A percentile compares a stretch with the other conserved stretches of the same genome.
Evolutionary conservation across 2,888 invertebrate genomes (phyloP).

Genomic region (Yponomeuta cagnagella): DNA sequence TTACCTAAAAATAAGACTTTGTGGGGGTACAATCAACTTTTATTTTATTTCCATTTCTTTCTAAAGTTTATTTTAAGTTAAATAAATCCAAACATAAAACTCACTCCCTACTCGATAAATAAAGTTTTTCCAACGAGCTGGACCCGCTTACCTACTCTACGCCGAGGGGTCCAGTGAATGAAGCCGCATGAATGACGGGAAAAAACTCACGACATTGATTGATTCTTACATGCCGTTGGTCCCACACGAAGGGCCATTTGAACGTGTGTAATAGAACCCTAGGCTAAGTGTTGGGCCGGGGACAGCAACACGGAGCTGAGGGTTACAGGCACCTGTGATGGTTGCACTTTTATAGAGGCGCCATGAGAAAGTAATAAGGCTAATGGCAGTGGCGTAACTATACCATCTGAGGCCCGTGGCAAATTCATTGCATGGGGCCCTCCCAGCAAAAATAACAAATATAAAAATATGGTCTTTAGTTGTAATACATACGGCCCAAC

Average conservation of each 20-base stretch:
- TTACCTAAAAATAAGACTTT: no score
- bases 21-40: no score
- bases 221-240: constrained; percentile 31
- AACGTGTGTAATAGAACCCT: neutral
- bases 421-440: no score
- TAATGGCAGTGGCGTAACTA: neutral
- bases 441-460: no score
- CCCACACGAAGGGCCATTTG: constrained; percentile 11
- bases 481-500: no score
- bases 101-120: no score
- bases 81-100: no score
- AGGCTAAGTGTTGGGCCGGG: neutral
- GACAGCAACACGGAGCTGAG: neutral
- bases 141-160: neutral
- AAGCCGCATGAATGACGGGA: constrained; percentile 6
- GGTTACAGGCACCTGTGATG: neutral
- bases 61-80: no score
- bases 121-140: no score
- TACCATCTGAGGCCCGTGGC: no score
- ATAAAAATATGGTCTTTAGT: no score
- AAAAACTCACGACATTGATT: constrained; percentile 29
- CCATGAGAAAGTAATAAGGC: neutral
- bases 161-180: constrained; percentile 9
- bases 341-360: neutral
- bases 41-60: no score